Evolutionary conservation across 2,113 vertebrate genomes (phyloP).

Genomic region (rat (Rattus norvegicus)): DNA sequence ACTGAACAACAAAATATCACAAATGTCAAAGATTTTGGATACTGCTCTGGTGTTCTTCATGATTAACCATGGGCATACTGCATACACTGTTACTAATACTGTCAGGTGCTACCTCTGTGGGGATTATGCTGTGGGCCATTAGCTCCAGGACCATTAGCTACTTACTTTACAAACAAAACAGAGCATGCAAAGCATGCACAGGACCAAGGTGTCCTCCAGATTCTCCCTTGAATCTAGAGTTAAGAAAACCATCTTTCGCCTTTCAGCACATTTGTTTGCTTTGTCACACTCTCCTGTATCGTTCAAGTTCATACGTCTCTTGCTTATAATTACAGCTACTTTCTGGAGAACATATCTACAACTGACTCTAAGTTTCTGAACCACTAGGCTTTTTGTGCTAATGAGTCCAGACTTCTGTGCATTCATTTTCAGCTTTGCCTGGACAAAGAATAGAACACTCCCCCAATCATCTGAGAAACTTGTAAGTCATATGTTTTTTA

Average conservation of each 20-base stretch:
- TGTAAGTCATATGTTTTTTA: too few species aligned
- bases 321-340: neutral
- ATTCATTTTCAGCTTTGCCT: too few species aligned
- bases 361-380: too few species aligned
- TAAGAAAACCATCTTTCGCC: neutral
- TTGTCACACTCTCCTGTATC: neutral
- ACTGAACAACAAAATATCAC: neutral
- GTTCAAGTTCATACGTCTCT: neutral
- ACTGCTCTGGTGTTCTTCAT: neutral
- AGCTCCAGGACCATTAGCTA: neutral
- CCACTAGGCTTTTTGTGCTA: too few species aligned
- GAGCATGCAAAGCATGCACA: neutral
- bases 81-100: neutral
- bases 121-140: neutral
- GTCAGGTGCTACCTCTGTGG: neutral
- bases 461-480: too few species aligned
- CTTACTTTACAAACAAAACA: neutral
- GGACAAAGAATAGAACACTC: too few species aligned
- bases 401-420: too few species aligned
- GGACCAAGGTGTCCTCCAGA: neutral
- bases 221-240: neutral
- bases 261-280: neutral
- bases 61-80: neutral
- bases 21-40: neutral
- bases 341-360: neutral